Evolutionary conservation across 2,888 invertebrate genomes (phyloP), one percentile per base, ranked within the genome.

Genomic region (Troides aeacus): DNA sequence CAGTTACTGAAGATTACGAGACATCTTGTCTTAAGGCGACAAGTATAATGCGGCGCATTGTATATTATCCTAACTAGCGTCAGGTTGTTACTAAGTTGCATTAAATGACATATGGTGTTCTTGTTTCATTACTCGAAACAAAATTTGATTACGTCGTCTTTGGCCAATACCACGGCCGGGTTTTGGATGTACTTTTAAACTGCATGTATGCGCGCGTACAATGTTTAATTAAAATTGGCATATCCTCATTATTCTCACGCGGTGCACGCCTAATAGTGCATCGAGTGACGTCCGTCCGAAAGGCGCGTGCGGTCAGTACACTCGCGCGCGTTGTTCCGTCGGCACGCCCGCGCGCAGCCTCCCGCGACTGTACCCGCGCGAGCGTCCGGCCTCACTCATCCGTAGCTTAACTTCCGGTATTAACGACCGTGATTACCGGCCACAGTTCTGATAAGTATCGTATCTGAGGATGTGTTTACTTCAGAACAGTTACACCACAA

Each of bases 281-380:
- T 76, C 79, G 79, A 80, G 82, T 75, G 83, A 79, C 82, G 75
- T 75, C 74, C 84, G 85, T 85, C 83, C 85, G 81, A 86, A 82
- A 79, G 81, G 74, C 74, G 78, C 83, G 81, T 84, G 83, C 88
- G 89, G 88, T 87, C 91, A 92, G 91, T 91, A 87, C 86, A 85
- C 88, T 85, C 89, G 87, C 87, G 88, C 80, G 84, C 88, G 87
- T 82, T 86, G 87, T 76, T 79, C 82, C 81, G 88, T 80, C 81
- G 81, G 80, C 82, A 89, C 90, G 90, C 84, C 73, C 71, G 67
- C 61, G 71, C 75, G 73, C 71, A 73, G 74, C 53, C 57, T 71
- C 71, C 62, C 81, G 76, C 79, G 83, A 80, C 84, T 85, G 88
- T 86, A 86, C 79, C 71, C 74, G 57, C 69, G 65, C 24, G 62